These are phyloP conservation scores for Zaprionus lachaisei DNA, from an alignment of 1,140 invertebrate species.

Conservation along the genomic window DNA sequence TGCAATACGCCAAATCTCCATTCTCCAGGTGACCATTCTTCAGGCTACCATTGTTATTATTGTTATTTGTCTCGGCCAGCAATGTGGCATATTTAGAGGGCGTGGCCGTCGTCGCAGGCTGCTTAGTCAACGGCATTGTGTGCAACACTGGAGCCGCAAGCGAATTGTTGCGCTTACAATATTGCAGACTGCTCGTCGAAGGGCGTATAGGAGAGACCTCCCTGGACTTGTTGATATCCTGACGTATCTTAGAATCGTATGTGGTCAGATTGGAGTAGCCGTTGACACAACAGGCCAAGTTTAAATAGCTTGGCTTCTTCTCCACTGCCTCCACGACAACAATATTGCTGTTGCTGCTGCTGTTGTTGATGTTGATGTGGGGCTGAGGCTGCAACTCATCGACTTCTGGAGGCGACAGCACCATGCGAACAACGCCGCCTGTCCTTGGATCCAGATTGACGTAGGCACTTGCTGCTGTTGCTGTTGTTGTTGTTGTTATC, in stretches of 20 bases:
- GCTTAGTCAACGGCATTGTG: constrained; percentile 78
- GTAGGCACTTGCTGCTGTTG: constrained; percentile 26
- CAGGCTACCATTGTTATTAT: constrained; percentile 36
- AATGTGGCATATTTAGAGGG: constrained; percentile 27
- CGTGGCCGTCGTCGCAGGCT: constrained; percentile 40
- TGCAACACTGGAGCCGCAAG: constrained; percentile 85
- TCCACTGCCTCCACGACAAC: constrained; percentile 31
- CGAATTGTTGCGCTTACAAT: constrained; percentile 86
- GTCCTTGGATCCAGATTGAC: constrained; percentile 49
- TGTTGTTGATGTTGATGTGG: not conserved
- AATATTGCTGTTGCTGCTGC: constrained; percentile 1
- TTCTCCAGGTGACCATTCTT: constrained; percentile 40
- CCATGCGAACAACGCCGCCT: constrained; percentile 62
- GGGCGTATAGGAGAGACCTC: constrained; percentile 89
- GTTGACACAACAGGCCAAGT: constrained; percentile 94
- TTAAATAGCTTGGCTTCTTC: constrained; percentile 92
- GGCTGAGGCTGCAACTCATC: constrained; percentile 7
- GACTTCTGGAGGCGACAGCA: constrained; percentile 59
- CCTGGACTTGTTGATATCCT: constrained; percentile 88
- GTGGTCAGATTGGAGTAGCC: constrained; percentile 94
- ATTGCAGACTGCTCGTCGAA: constrained; percentile 86
- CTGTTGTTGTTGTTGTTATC: constrained; percentile 18
- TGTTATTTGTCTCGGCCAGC: constrained; percentile 35
- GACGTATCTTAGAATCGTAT: constrained; percentile 91
- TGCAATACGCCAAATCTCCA: constrained; percentile 33